phyloP scores from a whole-genome alignment of 2,113 vertebrate species.

The Lynx canadensis region DNA sequence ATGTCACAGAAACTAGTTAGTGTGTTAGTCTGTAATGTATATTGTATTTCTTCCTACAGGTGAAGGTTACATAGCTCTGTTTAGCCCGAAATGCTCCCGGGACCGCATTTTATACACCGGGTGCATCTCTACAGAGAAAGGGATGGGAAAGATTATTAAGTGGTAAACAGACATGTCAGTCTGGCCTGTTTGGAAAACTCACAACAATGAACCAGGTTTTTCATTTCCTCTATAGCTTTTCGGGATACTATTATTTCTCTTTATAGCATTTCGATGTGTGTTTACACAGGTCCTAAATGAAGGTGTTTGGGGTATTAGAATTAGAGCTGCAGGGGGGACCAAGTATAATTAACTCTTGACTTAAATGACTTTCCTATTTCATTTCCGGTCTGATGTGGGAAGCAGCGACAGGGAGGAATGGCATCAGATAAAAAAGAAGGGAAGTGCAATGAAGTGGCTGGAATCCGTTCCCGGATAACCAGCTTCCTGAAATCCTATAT shows the following conservation, averaged over 20 bases:
- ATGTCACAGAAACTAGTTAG: neutral
- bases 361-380: neutral
- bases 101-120: neutral
- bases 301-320: neutral
- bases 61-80: too few species aligned
- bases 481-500: neutral
- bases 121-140: neutral
- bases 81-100: neutral
- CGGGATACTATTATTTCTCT: neutral
- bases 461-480: neutral
- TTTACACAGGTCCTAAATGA: neutral
- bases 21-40: neutral
- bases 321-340: neutral
- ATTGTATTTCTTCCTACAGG: accelerated
- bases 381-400: neutral
- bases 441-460: neutral
- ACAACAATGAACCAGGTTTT: neutral
- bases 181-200: neutral
- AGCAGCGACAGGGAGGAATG: neutral
- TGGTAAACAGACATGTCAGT: neutral
- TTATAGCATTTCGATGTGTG: neutral
- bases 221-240: neutral
- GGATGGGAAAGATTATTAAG: neutral
- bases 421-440: neutral
- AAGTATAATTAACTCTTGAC: neutral